A percentile compares a stretch with the other conserved stretches of the same genome.
Evolutionary conservation across 2,113 vertebrate genomes (phyloP).

Genomic region (Octodon degus): DNA sequence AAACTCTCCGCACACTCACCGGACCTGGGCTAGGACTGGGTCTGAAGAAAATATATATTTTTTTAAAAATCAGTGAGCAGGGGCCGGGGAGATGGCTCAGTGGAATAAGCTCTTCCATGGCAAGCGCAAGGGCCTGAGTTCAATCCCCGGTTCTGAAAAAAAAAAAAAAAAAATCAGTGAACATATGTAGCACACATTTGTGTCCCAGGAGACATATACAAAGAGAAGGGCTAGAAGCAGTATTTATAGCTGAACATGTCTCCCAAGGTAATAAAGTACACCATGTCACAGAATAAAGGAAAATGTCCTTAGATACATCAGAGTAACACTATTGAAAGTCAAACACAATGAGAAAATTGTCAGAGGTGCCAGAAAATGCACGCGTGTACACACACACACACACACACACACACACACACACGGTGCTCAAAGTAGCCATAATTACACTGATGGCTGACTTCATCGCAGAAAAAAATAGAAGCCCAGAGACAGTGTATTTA

Average conservation of each 20-base stretch:
- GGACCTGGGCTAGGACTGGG: too few relatives aligned
- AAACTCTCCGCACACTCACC: too few relatives aligned
- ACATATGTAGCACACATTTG: not conserved
- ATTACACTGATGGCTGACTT: conserved; percentile 3
- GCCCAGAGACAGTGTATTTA: not conserved
- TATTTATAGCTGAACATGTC: not conserved
- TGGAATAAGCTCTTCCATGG: too few relatives aligned
- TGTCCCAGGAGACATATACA: not conserved
- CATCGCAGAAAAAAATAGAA: not conserved
- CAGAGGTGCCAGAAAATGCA: not conserved
- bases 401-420: too few relatives aligned
- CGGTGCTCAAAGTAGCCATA: not conserved
- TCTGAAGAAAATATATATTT: not conserved
- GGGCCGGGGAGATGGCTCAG: too few relatives aligned
- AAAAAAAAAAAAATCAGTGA: not conserved
- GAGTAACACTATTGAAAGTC: not conserved
- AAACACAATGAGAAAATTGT: not conserved
- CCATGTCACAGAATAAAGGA: not conserved
- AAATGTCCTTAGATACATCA: not conserved
- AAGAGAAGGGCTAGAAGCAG: not conserved
- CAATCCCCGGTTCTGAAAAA: too few relatives aligned
- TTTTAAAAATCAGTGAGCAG: not conserved
- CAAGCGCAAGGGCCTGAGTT: too few relatives aligned
- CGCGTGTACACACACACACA: too few relatives aligned
- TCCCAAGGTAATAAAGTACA: not conserved